Percentiles rank a stretch among this genome's conserved stretches.
Conservation (phyloP, 2,888 invertebrate species). For the Oscheius sp. region DNA sequence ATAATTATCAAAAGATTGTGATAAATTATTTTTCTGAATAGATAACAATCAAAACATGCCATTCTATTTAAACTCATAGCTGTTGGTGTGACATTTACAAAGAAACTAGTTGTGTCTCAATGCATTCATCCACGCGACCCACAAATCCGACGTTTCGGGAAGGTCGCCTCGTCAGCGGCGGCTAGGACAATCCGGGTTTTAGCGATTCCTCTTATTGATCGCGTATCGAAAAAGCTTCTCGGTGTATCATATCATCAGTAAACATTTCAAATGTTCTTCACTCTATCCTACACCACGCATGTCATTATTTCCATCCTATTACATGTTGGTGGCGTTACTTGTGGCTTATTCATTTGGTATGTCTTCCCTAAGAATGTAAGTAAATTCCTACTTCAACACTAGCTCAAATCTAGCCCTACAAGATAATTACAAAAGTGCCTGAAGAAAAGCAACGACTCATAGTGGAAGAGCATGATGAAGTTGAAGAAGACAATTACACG, state of each 20-base stretch:
- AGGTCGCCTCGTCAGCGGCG: too few relatives aligned
- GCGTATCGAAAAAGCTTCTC: too few relatives aligned
- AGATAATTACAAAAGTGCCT: slow-evolving; percentile 47
- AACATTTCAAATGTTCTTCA: slow-evolving; percentile 35
- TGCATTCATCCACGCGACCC: slow-evolving; percentile 9
- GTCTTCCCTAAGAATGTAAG: slow-evolving; percentile 65
- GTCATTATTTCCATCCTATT: slow-evolving; percentile 56
- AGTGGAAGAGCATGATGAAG: slow-evolving; percentile 31
- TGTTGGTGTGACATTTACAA: slow-evolving; percentile 1
- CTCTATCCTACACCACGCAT: slow-evolving; percentile 54
- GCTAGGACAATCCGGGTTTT: too few relatives aligned
- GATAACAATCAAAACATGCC: too few relatives aligned
- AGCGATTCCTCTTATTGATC: too few relatives aligned
- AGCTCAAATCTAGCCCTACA: slow-evolving; percentile 47
- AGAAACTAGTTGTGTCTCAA: slow-evolving; percentile 17
- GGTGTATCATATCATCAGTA: not conserved
- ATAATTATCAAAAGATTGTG: not conserved
- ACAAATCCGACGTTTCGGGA: not conserved
- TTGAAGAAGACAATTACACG: not conserved
- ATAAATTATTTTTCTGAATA: too few relatives aligned
- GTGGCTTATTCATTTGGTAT: slow-evolving; percentile 64
- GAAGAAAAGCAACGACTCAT: slow-evolving; percentile 38
- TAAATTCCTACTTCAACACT: slow-evolving; percentile 5
- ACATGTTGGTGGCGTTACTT: slow-evolving; percentile 55
- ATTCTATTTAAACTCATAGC: too few relatives aligned